Evolutionary conservation across 2,888 invertebrate genomes (phyloP).

Genomic region (Trissolcus brochymenae): DNA sequence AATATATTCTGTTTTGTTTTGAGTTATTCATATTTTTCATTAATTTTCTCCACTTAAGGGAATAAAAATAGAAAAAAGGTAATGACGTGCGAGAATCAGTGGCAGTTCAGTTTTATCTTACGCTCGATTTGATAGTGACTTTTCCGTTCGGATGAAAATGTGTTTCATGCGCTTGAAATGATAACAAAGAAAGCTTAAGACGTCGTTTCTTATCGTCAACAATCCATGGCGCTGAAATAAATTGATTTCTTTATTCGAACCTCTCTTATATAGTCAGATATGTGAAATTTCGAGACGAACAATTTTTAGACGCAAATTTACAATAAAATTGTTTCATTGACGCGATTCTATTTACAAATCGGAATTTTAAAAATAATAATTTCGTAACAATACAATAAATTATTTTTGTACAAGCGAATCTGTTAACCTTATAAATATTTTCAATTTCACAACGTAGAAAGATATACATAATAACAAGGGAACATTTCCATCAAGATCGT

Average conservation of each 20-base stretch:
- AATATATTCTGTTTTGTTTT: slow-evolving; percentile 7
- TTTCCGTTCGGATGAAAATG: background rate
- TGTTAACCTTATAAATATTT: background rate
- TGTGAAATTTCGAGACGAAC: background rate
- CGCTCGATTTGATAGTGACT: slow-evolving; percentile 12
- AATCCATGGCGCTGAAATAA: slow-evolving; percentile 1
- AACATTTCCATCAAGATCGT: slow-evolving; percentile 8
- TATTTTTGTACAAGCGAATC: background rate
- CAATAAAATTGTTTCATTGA: background rate
- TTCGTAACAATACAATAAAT: background rate
- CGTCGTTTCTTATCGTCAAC: slow-evolving; percentile 17
- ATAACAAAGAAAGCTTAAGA: slow-evolving; percentile 45
- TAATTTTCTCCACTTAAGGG: slow-evolving; percentile 11
- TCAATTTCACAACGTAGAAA: slow-evolving; percentile 11
- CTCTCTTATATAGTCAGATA: slow-evolving; percentile 2
- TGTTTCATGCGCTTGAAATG: slow-evolving; percentile 13
- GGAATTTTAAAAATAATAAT: too few species aligned
- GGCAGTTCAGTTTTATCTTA: slow-evolving; percentile 44
- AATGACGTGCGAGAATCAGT: slow-evolving; percentile 41
- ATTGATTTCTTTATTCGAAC: background rate
- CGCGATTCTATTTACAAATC: background rate
- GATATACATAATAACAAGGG: slow-evolving; percentile 27
- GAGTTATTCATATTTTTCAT: slow-evolving; percentile 16
- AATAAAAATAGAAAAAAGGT: slow-evolving; percentile 8
- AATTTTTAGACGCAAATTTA: background rate